Percentiles rank a stretch among this genome's conserved stretches.
Evolutionary conservation across 2,888 invertebrate species (phyloP).

Genomic region (Seladonia tumulorum): DNA sequence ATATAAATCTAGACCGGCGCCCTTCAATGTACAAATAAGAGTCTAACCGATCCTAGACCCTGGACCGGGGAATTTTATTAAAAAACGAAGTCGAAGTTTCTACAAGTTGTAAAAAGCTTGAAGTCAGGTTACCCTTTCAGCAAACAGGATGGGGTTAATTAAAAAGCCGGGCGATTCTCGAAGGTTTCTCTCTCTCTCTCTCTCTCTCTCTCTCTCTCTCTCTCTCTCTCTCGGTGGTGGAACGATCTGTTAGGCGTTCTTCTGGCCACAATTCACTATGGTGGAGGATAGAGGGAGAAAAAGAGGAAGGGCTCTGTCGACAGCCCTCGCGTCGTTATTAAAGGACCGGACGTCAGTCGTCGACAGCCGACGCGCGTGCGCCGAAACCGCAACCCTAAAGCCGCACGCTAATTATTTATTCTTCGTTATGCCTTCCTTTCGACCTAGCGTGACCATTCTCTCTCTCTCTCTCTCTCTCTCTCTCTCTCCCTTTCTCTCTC

Average conservation of each 20-base stretch:
- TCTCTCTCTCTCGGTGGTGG: neutral
- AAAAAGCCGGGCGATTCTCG: slow-evolving; percentile 36
- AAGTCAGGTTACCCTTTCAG: slow-evolving; percentile 1
- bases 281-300: slow-evolving; percentile 23
- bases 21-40: neutral
- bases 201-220: neutral
- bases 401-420: slow-evolving; percentile 81
- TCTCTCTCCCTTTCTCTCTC: slow-evolving; percentile 30
- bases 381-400: slow-evolving; percentile 76
- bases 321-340: slow-evolving; percentile 62
- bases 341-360: slow-evolving; percentile 64
- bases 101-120: neutral
- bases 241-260: slow-evolving; percentile 36
- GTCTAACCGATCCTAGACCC: neutral
- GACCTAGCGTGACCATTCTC: slow-evolving; percentile 67
- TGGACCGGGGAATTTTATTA: neutral
- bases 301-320: slow-evolving; percentile 27
- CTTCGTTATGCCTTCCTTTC: slow-evolving; percentile 73
- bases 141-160: slow-evolving; percentile 34
- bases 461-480: neutral
- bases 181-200: neutral
- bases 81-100: neutral
- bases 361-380: slow-evolving; percentile 77
- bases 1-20: neutral
- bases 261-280: slow-evolving; percentile 37